Evolutionary conservation across 1,140 invertebrate genomes (phyloP), one percentile per base, ranked within the genome.

Genomic region (Temnothorax curvispinosus): DNA sequence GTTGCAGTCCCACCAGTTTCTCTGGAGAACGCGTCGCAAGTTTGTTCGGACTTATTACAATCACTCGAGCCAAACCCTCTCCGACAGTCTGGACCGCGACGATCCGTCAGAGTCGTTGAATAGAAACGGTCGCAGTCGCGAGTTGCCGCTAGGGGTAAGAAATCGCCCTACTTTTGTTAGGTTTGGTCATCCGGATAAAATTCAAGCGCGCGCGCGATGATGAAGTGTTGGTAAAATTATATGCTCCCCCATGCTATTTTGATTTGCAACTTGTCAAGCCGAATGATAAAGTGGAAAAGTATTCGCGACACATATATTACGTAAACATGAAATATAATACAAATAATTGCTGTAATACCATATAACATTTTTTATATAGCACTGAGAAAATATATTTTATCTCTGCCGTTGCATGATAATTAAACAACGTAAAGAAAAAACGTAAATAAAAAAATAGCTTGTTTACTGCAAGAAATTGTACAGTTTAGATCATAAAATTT

Each of bases 1-100:
- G 89, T 90, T 90, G 88, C 85, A 44, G 71, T 81, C 75, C n/a
- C 54, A 71, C 72, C 18, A 56, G 47, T 72, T 13, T 38, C 50
- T 69, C 18, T 72, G 13, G 35, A 60, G 47, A 82, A n/a, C 75
- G 71, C 50, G 50, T 50, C 50, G 50, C 41, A 77, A 81, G 32
- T 75, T 60, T 27, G 71, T 54, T 77, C 8, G n/a, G 21, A 75
- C 56, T 90, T 86, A 80, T 89, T 87, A 89, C 65, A 74, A 80
- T 67, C 60, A 65, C 77, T 82, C 71, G 32, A 65, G 44, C 3
- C 2, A 9, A 18, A 81, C 32, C 32, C 69, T 67, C 2, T 50
- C 15, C 7, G 13, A 35, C 44, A 44, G 11, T 35, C 64, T 9
- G 5, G 74, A 60, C 4, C 38, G 50, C 69, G 65, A 64, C 62